phyloP scores from a whole-genome alignment of 2,888 invertebrate genomes.

The Sialis lutaria region DNA sequence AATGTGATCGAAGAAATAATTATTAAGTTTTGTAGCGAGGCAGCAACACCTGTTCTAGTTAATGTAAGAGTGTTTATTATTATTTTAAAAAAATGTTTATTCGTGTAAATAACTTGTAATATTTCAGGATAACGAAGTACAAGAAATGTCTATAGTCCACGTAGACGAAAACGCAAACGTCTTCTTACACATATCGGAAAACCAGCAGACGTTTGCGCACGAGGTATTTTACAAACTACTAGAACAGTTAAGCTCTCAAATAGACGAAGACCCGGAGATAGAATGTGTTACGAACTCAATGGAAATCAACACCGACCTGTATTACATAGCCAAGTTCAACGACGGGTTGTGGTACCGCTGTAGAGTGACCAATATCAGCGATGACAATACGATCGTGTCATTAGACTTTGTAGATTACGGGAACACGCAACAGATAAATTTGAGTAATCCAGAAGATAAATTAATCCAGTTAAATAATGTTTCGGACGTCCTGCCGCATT shows the following conservation, averaged over 20 bases:
- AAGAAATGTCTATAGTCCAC: conserved; percentile 24
- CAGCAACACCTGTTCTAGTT: conserved; percentile 24
- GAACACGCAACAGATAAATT: conserved; percentile 1
- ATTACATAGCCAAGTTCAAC: conserved; percentile 1
- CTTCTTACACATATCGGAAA: conserved; percentile 20
- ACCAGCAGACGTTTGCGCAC: too few species aligned
- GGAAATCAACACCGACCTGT: background rate
- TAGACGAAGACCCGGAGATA: conserved; percentile 1
- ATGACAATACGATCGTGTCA: background rate
- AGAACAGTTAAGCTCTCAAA: background rate
- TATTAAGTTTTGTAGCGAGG: conserved; percentile 30
- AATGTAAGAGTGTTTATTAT: too few species aligned
- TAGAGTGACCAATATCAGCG: background rate
- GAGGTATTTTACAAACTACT: conserved; percentile 1
- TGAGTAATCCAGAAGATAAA: background rate
- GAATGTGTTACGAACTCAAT: background rate
- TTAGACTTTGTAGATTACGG: conserved; percentile 3
- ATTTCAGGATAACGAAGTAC: conserved; percentile 5
- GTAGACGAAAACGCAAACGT: conserved; percentile 25
- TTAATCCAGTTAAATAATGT: background rate
- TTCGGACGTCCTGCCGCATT: background rate
- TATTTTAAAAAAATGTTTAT: too few species aligned
- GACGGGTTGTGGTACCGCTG: conserved; percentile 4
- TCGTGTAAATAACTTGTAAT: background rate
- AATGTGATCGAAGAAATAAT: conserved; percentile 43